phyloP scores from a whole-genome alignment of 2,797 vertebrate species.

The Dicrostonyx torquatus region DNA sequence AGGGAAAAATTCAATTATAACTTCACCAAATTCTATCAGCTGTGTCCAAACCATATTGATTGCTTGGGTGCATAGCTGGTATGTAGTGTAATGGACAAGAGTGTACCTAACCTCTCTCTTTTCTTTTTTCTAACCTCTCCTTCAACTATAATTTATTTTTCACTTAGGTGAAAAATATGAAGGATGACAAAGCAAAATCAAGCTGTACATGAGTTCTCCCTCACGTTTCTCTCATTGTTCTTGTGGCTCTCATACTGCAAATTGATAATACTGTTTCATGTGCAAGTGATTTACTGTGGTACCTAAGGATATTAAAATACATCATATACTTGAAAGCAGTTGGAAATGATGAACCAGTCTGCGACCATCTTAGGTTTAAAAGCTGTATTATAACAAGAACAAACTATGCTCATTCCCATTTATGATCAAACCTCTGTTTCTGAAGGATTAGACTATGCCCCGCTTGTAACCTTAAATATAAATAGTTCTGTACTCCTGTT shows the following conservation, averaged over 20 bases:
- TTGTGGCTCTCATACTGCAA: neutral
- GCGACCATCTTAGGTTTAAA: neutral
- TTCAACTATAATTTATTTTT: neutral
- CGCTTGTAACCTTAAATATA: neutral
- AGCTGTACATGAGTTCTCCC: neutral
- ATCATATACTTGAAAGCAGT: slow-evolving; percentile 5
- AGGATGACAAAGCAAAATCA: neutral
- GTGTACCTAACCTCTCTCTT: slow-evolving; percentile 15
- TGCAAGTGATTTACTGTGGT: neutral
- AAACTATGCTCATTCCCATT: neutral
- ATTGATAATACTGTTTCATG: neutral
- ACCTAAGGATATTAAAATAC: neutral
- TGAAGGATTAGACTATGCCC: neutral
- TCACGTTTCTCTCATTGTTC: neutral
- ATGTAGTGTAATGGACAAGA: neutral
- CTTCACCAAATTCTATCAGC: slow-evolving; percentile 72
- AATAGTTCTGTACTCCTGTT: too few species aligned
- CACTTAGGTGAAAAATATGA: slow-evolving; percentile 29
- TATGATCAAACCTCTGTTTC: neutral
- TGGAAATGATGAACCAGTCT: neutral
- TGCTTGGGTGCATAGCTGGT: slow-evolving; percentile 61
- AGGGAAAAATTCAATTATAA: slow-evolving; percentile 78
- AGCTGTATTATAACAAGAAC: neutral
- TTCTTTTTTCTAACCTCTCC: neutral
- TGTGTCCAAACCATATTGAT: slow-evolving; percentile 73